Base-by-base conservation (phyloP, 2,888 invertebrate species). In the Cyrtodaria siliqua region DNA sequence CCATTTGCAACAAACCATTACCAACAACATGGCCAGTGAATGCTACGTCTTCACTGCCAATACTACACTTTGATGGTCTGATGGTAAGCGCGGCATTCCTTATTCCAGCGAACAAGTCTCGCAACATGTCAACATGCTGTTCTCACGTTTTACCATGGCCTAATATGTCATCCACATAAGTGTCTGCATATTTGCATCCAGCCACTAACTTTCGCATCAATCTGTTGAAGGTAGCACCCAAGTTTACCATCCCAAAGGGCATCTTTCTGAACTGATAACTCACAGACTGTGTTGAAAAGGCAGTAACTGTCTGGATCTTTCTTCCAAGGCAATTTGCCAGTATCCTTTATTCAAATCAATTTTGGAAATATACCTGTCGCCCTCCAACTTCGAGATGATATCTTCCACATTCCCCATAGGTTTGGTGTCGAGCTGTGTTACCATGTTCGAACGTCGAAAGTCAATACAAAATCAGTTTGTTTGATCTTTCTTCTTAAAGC, bases 241-340 rank as follows among this genome's bases (percentile, higher is more conserved):
- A 62, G n/a, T 56, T 70, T 1, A 70, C 49, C 55, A 62, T 42
- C 1, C 70, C 70, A 55, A 70, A 62, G 6, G 57, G 57, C 57
- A 57, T 57, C 24, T 57, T 42, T 9, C 38, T 20, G 24, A 57
- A 57, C 33, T 57, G 38, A 27, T 40, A 57, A n/a, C 23, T 40
- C 6, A 29, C 57, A 20, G 14, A 6, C 9, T 4, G 24, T 12
- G 52, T 62, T n/a, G 40, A 20, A 38, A 62, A 62, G 1, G 52
- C 52, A 20, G 62, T 62, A 38, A 40, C 1, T 50, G 38, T 16
- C 40, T 33, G 1, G 52, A 50, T 18, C 33, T 16, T 20, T 50
- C 62, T 23, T 20, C 52, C 0, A 63, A 14, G 16, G 40, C 38
- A 40, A 52, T 42, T 12, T 38, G 63, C 52, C 52, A 52, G 18